Conservation (phyloP, 2,888 invertebrate genomes). For the Ferdinandea cuprea region DNA sequence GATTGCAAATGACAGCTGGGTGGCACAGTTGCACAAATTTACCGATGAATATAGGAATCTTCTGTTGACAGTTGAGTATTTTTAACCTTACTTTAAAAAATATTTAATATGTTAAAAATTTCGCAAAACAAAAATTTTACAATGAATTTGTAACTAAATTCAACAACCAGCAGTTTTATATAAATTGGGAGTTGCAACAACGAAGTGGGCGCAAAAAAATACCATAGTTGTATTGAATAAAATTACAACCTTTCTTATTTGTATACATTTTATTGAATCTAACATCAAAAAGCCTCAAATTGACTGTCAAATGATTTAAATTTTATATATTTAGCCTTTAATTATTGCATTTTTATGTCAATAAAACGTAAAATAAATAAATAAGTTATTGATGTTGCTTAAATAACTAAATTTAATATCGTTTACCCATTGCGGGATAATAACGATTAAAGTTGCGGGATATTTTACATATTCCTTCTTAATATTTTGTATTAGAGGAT, state of each 20-base stretch:
- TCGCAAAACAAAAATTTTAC: conserved; percentile 20
- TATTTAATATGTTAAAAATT: conserved; percentile 46
- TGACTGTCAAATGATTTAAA: background rate
- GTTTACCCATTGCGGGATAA: no score
- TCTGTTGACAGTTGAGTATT: conserved; percentile 72
- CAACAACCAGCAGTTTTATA: conserved; percentile 10
- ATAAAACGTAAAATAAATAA: no score
- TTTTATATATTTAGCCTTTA: background rate
- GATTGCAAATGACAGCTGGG: conserved; percentile 74
- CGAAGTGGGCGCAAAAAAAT: background rate
- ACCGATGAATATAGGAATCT: conserved; percentile 69
- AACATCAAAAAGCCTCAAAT: background rate
- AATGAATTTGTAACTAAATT: background rate
- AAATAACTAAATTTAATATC: no score
- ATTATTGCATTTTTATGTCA: background rate
- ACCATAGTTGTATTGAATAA: background rate
- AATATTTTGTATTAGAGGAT: no score
- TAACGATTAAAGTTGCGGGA: no score
- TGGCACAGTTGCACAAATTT: conserved; percentile 72
- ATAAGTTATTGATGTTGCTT: no score
- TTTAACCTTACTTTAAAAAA: conserved; percentile 58
- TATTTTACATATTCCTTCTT: no score
- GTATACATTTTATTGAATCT: background rate
- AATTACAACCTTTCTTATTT: conserved; percentile 6
- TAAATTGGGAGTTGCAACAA: no score